A percentile compares a stretch with the other conserved stretches of the same genome.
Conservation (phyloP, 2,797 vertebrate genomes). For the Neostethus bicornis region DNA sequence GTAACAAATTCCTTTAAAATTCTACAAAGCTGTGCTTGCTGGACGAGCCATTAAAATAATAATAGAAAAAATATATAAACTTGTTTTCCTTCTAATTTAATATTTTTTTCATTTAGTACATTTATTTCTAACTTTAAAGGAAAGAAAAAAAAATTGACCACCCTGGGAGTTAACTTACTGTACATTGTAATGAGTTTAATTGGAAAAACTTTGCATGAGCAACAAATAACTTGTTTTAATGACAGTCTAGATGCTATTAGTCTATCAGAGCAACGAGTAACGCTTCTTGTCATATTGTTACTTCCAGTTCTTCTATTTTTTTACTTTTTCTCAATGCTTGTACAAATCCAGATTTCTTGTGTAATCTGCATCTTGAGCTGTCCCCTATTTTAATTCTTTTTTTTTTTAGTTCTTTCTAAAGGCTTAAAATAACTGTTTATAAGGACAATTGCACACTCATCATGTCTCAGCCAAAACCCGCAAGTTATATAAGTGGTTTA, state of each 20-base stretch:
- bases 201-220: not conserved
- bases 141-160: no score
- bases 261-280: conserved; percentile 8
- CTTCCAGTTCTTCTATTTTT: conserved; percentile 11
- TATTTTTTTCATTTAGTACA: no score
- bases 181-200: no score
- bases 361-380: conserved; percentile 25
- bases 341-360: conserved; percentile 31
- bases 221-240: conserved; percentile 23
- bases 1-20: conserved; percentile 5
- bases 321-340: conserved; percentile 14
- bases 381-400: conserved; percentile 32
- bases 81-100: no score
- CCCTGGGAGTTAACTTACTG: no score
- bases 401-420: conserved; percentile 46
- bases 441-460: conserved; percentile 52
- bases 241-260: conserved; percentile 15
- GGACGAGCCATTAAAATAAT: no score
- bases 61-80: no score
- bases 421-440: conserved; percentile 67
- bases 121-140: no score
- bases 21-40: not conserved
- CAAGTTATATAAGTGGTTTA: no score
- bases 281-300: conserved; percentile 7
- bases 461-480: no score